Evolutionary conservation across 2,797 vertebrate species (phyloP).

Genomic region (Cuniculus paca): DNA sequence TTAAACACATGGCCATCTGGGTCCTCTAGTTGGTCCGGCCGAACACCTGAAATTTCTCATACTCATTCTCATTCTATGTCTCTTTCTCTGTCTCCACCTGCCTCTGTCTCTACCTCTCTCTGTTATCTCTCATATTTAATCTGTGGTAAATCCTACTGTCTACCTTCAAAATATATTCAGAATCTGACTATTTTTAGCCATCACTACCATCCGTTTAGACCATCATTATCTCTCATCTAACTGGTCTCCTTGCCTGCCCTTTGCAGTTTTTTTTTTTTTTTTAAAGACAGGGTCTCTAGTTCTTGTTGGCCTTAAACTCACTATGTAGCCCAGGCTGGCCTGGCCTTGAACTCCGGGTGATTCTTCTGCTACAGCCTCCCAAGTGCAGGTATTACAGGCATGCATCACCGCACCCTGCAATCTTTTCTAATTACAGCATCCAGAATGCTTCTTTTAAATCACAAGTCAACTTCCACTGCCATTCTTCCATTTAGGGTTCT

Average conservation of each 20-base stretch:
- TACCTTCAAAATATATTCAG: not conserved
- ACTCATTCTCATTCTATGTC: not conserved
- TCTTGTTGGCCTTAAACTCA: too few species aligned
- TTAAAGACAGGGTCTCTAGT: too few species aligned
- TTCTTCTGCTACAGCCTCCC: too few species aligned
- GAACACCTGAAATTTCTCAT: not conserved
- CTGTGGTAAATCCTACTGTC: not conserved
- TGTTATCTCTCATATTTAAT: not conserved
- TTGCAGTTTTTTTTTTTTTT: not conserved
- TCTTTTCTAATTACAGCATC: not conserved
- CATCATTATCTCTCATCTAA: not conserved
- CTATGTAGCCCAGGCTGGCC: too few species aligned
- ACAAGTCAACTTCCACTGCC: not conserved
- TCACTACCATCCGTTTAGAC: not conserved
- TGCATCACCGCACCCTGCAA: not conserved
- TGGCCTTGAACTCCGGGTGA: too few species aligned
- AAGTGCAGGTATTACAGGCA: too few species aligned
- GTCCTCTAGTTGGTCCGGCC: constrained; percentile 1
- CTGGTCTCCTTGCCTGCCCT: not conserved
- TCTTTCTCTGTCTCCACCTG: not conserved
- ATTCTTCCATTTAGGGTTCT: constrained; percentile 1
- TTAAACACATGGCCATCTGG: not conserved
- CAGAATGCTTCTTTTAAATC: constrained; percentile 2
- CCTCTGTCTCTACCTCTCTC: not conserved
- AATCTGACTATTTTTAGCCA: not conserved